Base-by-base conservation (phyloP, 2,113 vertebrate genomes). In the Ivindomyrus marchei region DNA sequence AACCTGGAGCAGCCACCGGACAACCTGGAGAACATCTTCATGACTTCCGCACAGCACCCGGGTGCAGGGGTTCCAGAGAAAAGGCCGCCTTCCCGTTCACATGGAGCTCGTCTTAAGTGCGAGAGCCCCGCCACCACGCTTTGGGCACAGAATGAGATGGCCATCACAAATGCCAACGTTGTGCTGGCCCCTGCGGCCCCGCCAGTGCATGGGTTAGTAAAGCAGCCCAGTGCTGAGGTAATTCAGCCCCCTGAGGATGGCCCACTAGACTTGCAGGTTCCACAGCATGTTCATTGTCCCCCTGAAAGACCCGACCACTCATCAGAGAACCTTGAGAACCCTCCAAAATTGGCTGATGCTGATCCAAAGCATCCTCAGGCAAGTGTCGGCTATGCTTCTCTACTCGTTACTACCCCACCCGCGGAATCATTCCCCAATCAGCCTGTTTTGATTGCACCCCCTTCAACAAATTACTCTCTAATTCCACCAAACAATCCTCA, bases 1-100 rank as follows among this genome's bases (percentile, higher is more conserved):
- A 99, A 99, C 90, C 94, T 99, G 50, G 98, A 99, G 91, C 98
- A 98, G 89, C 98, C 98, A 0, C 98, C 98, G 0, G 98, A 99
- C 94, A 99, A 99, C 86, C 94, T 98, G 94, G 98, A 99, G 94
- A 99, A 97, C 21, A 96, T 98, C 90, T 97, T 95, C 89, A 90
- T 92, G 11, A 93, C 93, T 74, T 94, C 91, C 87, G 90, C 85
- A 66, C 93, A 94, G 21, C 46, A 92, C 0, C 89, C 95, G 31
- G 95, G 95, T 42, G 88, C 53, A 36, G 89, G 53, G 90, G 88
- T 45, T 90, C 62, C 46, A 46, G 93, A 36, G 93, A 92, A 0
- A 87, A 2, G 97, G 52, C 95, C 97, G 3, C 96, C 95, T 0
- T 95, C 96, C 3, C 96, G 97, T 88, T 94, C 95, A 27, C 97